Evolutionary conservation across 2,888 invertebrate species (phyloP).

Genomic region (Spodoptera littoralis): DNA sequence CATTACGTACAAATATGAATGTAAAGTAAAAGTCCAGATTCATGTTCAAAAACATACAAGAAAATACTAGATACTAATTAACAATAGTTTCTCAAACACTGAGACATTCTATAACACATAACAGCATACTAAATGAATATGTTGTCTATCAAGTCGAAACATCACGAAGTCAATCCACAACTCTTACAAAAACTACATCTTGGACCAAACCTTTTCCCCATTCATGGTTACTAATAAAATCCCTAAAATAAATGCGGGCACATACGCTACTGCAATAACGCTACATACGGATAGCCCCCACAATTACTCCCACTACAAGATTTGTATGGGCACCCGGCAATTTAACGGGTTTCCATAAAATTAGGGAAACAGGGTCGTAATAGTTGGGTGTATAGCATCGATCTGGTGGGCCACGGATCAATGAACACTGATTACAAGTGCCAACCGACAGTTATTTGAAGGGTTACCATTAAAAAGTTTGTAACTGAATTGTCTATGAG

Average conservation of each 20-base stretch:
- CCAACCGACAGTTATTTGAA: conserved; percentile 9
- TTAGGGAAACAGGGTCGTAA: conserved; percentile 61
- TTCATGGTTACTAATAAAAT: conserved; percentile 12
- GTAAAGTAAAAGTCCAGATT: too few relatives aligned
- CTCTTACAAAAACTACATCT: too few relatives aligned
- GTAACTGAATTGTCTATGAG: too few relatives aligned
- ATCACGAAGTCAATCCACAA: too few relatives aligned
- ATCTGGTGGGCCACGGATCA: conserved; percentile 71
- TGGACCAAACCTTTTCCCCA: background rate
- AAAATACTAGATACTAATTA: too few relatives aligned
- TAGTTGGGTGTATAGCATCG: conserved; percentile 61
- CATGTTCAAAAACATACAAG: too few relatives aligned
- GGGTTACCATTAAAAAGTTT: conserved; percentile 11
- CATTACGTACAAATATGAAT: too few relatives aligned
- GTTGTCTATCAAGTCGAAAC: too few relatives aligned
- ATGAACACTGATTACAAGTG: conserved; percentile 64
- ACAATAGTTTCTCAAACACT: too few relatives aligned
- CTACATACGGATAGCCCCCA: conserved; percentile 21
- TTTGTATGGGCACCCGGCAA: conserved; percentile 51
- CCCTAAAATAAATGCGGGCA: conserved; percentile 31
- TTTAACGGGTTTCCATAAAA: conserved; percentile 66
- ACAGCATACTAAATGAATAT: too few relatives aligned
- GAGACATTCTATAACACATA: too few relatives aligned
- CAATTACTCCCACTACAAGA: conserved; percentile 39
- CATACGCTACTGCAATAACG: conserved; percentile 32